Base-by-base conservation (phyloP, 1,140 invertebrate species). In the Scylla paramamosain region DNA sequence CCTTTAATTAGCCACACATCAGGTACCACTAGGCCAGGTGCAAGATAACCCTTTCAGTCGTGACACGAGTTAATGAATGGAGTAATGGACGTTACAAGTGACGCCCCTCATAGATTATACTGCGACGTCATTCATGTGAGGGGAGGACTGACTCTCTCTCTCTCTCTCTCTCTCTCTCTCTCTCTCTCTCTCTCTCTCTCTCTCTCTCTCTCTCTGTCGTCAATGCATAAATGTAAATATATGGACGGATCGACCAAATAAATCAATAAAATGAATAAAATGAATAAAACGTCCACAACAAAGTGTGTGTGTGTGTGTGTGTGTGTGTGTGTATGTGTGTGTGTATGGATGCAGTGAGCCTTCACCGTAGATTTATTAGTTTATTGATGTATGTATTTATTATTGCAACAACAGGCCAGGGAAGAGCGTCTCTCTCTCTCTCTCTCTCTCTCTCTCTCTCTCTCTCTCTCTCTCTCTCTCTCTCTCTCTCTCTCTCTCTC, bases 161-260 rank as follows among this genome's bases (percentile, higher is more conserved):
- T 77, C 67, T 77, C 67, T n/a, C 67, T 77, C 67, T 77, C 20
- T 77, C 67, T 77, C 67, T 77, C 25, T 77, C 25, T 77, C 67
- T 77, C 59, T 67, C 59, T 67, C 59, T 67, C 59, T 67, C 59
- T 67, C 59, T 67, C 59, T 67, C 59, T 67, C 59, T 67, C 59
- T 67, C 59, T 67, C 59, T 67, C 59, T 67, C 59, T 67, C 59
- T 67, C 59, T 67, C 59, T 67, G 3, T 4, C 6, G 20, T n/a
- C 67, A 77, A 77, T 77, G 12, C 8, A 2, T 25, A 77, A n/a
- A 77, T 77, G 67, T n/a, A 77, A 77, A 77, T 77, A n/a, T n/a
- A 77, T 77, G 67, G 25, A 25, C 67, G 67, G 1, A 20, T n/a
- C 20, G 67, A 77, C 20, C 59, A 10, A 25, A 39, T 39, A 39